Evolutionary conservation across 2,797 vertebrate species (phyloP).

Genomic region (Chelonia mydas): DNA sequence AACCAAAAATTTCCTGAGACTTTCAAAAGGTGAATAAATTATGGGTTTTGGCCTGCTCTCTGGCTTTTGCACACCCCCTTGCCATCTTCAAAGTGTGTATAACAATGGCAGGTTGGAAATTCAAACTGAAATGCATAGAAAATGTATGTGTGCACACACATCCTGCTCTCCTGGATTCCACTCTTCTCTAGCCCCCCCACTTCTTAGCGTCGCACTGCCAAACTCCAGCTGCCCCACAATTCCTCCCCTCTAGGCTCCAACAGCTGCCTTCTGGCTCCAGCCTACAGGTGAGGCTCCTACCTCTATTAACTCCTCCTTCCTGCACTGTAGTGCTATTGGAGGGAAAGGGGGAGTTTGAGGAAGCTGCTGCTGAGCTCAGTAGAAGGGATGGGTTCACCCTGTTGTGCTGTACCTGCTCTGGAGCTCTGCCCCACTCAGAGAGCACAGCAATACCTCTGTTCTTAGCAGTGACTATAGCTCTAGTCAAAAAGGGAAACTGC

Average conservation of each 20-base stretch:
- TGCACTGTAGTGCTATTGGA: not conserved
- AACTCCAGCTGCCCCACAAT: not conserved
- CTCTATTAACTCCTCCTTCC: not conserved
- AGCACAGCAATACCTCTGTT: not conserved
- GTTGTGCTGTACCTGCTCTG: not conserved
- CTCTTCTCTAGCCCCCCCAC: not conserved
- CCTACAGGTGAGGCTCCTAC: not conserved
- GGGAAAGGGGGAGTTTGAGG: not conserved
- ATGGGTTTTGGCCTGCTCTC: not conserved
- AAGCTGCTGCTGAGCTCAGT: not conserved
- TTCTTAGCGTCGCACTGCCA: not conserved
- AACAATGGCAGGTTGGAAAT: not conserved
- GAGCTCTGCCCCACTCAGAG: not conserved
- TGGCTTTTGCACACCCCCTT: not conserved
- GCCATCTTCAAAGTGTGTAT: not conserved
- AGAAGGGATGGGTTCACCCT: not conserved
- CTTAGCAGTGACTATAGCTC: not conserved
- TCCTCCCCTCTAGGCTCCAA: rapidly evolving
- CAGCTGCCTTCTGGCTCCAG: not conserved
- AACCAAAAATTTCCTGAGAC: not conserved
- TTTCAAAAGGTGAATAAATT: not conserved
- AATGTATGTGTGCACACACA: not conserved
- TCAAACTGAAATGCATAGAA: not conserved
- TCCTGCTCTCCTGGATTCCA: not conserved
- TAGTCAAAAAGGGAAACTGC: not conserved